Evolutionary conservation across 37 sponge, comb jelly and placozoan genomes (phyloP).

Genomic region (Aplysina aerophoba): DNA sequence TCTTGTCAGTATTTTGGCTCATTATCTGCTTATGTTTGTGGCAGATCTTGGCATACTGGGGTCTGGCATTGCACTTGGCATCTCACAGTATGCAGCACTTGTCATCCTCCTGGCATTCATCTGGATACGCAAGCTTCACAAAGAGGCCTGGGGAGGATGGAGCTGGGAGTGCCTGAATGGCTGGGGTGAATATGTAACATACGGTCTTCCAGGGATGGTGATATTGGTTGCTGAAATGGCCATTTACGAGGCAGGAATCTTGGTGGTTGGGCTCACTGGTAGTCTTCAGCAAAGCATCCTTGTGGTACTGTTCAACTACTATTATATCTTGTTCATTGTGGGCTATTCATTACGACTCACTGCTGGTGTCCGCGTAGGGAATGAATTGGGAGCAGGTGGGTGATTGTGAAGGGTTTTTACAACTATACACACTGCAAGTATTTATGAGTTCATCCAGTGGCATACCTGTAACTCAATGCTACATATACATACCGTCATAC

Average conservation of each 20-base stretch:
- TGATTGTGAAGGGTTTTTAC: no score
- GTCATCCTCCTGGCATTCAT: constrained; percentile 21
- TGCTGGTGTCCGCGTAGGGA: constrained; percentile 56
- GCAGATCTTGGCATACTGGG: constrained; percentile 30
- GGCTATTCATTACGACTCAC: constrained; percentile 30
- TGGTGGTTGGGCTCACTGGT: constrained; percentile 49
- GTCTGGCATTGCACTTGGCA: constrained; percentile 4
- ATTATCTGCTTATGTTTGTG: constrained; percentile 36
- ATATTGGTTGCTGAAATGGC: constrained; percentile 42
- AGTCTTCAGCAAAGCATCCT: constrained; percentile 44
- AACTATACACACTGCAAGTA: no score
- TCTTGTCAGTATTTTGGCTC: constrained; percentile 27
- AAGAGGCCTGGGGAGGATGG: constrained; percentile 67
- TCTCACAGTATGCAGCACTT: neutral
- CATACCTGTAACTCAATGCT: no score
- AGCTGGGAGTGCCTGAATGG: constrained; percentile 58
- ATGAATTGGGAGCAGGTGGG: constrained; percentile 62
- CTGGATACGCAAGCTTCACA: constrained; percentile 44
- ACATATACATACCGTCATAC: no score
- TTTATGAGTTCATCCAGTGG: no score
- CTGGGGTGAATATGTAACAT: constrained; percentile 48
- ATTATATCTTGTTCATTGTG: constrained; percentile 46
- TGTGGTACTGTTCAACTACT: constrained; percentile 31
- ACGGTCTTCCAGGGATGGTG: constrained; percentile 52
- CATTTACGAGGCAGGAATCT: constrained; percentile 44